These are phyloP conservation scores for Sminthopsis crassicaudata DNA, from an alignment of 2,113 vertebrate species.

Conservation along the genomic window DNA sequence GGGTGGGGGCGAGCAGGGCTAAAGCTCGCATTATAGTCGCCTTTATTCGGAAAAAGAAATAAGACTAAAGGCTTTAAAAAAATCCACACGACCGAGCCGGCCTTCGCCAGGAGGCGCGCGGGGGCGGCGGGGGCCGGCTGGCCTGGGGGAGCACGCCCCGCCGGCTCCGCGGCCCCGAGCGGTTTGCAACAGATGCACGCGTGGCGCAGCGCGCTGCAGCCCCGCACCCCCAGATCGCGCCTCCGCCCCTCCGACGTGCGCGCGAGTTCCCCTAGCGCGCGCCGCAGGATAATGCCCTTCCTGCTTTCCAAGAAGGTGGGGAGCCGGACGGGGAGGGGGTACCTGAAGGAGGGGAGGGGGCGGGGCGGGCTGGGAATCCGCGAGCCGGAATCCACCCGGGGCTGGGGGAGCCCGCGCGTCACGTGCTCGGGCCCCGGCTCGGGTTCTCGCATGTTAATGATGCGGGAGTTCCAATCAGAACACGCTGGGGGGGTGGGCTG, in stretches of 20 bases:
- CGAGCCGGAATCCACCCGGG: constrained; percentile 48
- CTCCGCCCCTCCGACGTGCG: constrained; percentile 53
- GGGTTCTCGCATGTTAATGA: constrained; percentile 64
- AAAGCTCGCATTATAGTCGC: background rate
- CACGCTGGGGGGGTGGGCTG: constrained; percentile 66
- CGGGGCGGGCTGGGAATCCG: background rate
- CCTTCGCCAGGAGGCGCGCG: background rate
- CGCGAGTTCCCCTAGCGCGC: constrained; percentile 72
- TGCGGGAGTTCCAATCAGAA: constrained; percentile 77
- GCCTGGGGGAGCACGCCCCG: background rate
- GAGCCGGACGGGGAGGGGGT: background rate
- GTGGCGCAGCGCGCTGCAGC: constrained; percentile 1
- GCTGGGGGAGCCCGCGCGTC: constrained; percentile 66
- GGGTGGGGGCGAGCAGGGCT: constrained; percentile 25
- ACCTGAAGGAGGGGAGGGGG: background rate
- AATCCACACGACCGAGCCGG: fast-evolving
- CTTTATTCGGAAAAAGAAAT: background rate
- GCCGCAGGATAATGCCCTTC: constrained; percentile 66
- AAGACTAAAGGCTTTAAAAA: background rate
- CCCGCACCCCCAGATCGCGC: constrained; percentile 44
- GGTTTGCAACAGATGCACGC: background rate
- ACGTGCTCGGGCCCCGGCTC: constrained; percentile 62
- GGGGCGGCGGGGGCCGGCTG: constrained; percentile 41
- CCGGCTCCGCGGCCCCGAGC: background rate
- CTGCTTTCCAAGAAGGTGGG: constrained; percentile 14